Base-by-base conservation (phyloP, 2,888 invertebrate species). In the Plemyria rubiginata region DNA sequence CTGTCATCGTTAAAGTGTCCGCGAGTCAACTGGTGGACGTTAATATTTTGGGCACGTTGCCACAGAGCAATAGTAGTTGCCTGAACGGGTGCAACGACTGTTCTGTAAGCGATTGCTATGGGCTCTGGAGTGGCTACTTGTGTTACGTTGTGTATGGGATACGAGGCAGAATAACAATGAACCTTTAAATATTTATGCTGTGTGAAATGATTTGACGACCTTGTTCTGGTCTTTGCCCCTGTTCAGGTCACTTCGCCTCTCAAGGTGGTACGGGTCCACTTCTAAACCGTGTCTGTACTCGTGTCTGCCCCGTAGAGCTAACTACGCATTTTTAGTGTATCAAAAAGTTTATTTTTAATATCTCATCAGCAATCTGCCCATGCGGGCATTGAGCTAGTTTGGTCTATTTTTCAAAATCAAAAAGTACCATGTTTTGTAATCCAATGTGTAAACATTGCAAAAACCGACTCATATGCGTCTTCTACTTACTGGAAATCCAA, bases 11-110 rank as follows among this genome's bases (percentile, higher is more conserved):
- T 65, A 58, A 63, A 70, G 63, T 69, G 61, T 60, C 65, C 13
- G 22, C n/a, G 22, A 32, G 12, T 38, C 62, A 70, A 61, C 57
- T 65, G 57, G 41, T 38, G 45, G 36, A 53, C 36, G 12, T 74
- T 71, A 71, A 70, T 76, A 78, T 78, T 76, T 75, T 58, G 69
- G 70, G 61, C 79, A 78, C 77, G 77, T 63, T 60, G 28, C 49
- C 5, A 43, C 66, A 51, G 22, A 22, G 22, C 22, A 22, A 22
- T 22, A 22, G 22, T 22, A 22, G 22, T 22, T 22, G 22, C 22
- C 1, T 22, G 22, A 22, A 57, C 43, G 70, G 66, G 77, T 73
- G 75, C 73, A 74, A 72, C 68, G 75, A 70, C 73, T 74, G 71
- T 61, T 38, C 54, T 52, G 48, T 32, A 29, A 53, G 45, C 49